Base-by-base conservation (phyloP, 2,113 vertebrate genomes). In the Setophaga kirtlandii region DNA sequence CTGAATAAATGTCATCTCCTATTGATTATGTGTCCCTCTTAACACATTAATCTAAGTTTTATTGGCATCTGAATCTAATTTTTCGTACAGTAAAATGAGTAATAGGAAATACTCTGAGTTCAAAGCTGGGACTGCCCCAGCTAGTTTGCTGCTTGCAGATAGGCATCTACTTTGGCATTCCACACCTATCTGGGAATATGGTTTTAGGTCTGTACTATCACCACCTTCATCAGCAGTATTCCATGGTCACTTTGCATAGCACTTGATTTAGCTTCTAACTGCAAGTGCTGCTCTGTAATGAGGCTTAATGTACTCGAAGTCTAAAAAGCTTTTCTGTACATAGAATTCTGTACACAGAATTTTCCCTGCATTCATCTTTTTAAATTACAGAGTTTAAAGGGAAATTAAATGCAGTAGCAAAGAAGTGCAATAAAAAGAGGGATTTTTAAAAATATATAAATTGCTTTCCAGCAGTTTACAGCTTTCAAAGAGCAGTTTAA, bases 1-100 rank as follows among this genome's bases (percentile, higher is more conserved):
- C 55, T 92, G n/a, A 85, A 82, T 42, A 85, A 95, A 94, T 77
- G 41, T 58, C 37, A 80, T 73, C 42, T 60, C 39, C 58, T 85
- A 30, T 39, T 73, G 70, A 73, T 83, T 92, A 79, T 10, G 31
- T 69, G 15, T 84, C 62, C 49, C 35, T 80, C 82, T 78, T 70
- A 79, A 56, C 22, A 83, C 30, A 75, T 59, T 37, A n/a, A 87
- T 59, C 71, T 50, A 70, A 67, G n/a, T 69, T 56, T 6, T 68
- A n/a, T 10, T 75, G 39, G 39, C 50, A 93, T 9, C 16, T 42
- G 56, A 70, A 59, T 44, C n/a, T 62, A 71, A 9, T 44, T 79
- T 74, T 76, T 60, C 62, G 64, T 44, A 60, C n/a, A 85, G 52
- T 60, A 76, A 94, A 93, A 71, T 49, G 17, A 87, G 31, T 39